phyloP scores from a whole-genome alignment of 1,140 invertebrate genomes.

The Scaptodrosophila lebanonensis region DNA sequence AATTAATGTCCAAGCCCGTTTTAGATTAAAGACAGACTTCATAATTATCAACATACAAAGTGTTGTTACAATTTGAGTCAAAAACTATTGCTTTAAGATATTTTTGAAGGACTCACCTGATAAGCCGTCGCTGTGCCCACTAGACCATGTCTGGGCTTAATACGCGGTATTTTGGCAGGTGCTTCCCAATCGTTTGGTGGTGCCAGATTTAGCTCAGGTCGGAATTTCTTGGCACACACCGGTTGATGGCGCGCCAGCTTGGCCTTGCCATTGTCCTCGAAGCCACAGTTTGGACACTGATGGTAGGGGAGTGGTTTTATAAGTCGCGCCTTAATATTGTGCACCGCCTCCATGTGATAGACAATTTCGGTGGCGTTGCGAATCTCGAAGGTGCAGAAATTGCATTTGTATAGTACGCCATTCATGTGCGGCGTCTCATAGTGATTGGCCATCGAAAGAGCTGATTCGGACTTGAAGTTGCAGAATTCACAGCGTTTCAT shows the following conservation, averaged over 20 bases:
- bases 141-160: conserved; percentile 72
- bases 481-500: conserved; percentile 93
- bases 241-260: conserved; percentile 92
- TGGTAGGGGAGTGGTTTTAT: conserved; percentile 92
- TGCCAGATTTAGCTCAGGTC: conserved; percentile 89
- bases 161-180: conserved; percentile 90
- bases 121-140: conserved; percentile 77
- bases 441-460: conserved; percentile 91
- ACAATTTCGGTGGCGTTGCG: conserved; percentile 91
- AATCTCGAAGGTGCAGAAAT: conserved; percentile 90
- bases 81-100: too few species aligned
- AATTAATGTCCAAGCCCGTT: too few species aligned
- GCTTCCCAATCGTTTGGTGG: conserved; percentile 93
- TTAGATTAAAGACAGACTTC: too few species aligned
- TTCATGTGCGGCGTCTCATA: conserved; percentile 95
- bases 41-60: too few species aligned
- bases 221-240: conserved; percentile 94
- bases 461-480: conserved; percentile 94
- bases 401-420: conserved; percentile 90
- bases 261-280: conserved; percentile 96
- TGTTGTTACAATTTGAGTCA: too few species aligned
- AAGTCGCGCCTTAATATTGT: conserved; percentile 88
- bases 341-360: conserved; percentile 93
- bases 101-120: conserved; percentile 59
- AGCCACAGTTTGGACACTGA: conserved; percentile 95